Conservation (phyloP, 2,113 vertebrate genomes). For the Pteropus alecto region DNA sequence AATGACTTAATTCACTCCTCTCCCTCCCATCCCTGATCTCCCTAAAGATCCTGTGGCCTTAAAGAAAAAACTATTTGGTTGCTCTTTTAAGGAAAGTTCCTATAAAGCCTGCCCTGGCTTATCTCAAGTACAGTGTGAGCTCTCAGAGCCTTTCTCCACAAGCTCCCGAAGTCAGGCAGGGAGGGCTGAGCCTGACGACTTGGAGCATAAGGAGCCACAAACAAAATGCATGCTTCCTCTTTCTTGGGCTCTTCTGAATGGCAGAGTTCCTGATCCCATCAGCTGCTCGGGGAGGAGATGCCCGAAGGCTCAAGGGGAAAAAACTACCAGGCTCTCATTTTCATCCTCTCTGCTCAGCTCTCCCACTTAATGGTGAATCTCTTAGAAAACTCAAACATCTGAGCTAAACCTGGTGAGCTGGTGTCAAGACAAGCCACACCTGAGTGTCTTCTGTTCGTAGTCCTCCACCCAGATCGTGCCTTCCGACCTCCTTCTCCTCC, state of each 20-base stretch:
- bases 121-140: background rate
- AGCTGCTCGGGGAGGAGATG: background rate
- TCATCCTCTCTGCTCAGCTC: background rate
- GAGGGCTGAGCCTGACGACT: background rate
- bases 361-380: background rate
- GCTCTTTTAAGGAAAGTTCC: background rate
- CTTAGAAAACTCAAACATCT: background rate
- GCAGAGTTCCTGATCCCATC: background rate
- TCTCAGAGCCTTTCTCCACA: background rate
- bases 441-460: too few species aligned
- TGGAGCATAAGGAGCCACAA: background rate
- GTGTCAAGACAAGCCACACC: background rate
- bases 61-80: background rate
- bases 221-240: background rate
- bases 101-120: background rate
- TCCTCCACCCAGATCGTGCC: background rate
- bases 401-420: background rate
- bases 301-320: background rate
- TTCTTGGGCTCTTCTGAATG: background rate
- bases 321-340: background rate
- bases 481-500: background rate
- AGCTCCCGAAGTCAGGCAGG: background rate
- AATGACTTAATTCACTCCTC: conserved; percentile 2
- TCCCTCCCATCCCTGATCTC: background rate
- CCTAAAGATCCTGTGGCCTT: background rate